Evolutionary conservation across 2,113 vertebrate species (phyloP), one percentile per base, ranked within the genome.

Genomic region (Cebidichthys violaceus): DNA sequence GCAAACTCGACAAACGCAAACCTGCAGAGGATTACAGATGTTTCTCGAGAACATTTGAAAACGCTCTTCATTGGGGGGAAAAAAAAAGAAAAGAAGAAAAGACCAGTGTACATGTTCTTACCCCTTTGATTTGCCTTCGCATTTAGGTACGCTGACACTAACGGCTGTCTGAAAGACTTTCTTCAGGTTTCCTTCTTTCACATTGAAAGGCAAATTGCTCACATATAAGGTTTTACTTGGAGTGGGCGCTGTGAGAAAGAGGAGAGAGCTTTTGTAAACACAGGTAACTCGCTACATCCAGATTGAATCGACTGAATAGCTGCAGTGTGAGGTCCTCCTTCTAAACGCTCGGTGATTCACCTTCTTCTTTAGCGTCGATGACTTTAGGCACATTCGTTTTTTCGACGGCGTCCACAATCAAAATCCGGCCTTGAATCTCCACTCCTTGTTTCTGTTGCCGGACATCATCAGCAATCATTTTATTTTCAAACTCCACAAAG

Each of bases 401-500:
- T 2, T 96, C 95, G 0, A 95, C 96, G 73, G 84, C 92, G 65
- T 96, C 95, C 3, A 99, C 86, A 24, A 97, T 84, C 70, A 99
- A 90, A 0, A 96, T 84, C 9, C 96, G 94, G 1, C 95, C 97
- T n/a, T 96, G 94, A 29, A 99, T 85, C 52, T 96, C 95, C 24
- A 91, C 74, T 15, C 95, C 96, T 73, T 96, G 95, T 20, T 96
- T 96, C 84, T 96, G 94, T 82, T 96, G 90, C 73, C 94, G 47
- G 22, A 94, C 92, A 90, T 96, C 96, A 43, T 95, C 89, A 13
- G 96, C 97, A 2, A 96, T 94, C 3, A 87, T 89, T 93, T 97
- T 94, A 0, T 95, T 96, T 92, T 96, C 94, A 81, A 99, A 99
- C 86, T 99, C 96, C 60, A 99, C 59, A 75, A 97, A 97, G 15